Evolutionary conservation across 2,113 vertebrate genomes (phyloP).

Genomic region (Petrocephalus microphthalmus): DNA sequence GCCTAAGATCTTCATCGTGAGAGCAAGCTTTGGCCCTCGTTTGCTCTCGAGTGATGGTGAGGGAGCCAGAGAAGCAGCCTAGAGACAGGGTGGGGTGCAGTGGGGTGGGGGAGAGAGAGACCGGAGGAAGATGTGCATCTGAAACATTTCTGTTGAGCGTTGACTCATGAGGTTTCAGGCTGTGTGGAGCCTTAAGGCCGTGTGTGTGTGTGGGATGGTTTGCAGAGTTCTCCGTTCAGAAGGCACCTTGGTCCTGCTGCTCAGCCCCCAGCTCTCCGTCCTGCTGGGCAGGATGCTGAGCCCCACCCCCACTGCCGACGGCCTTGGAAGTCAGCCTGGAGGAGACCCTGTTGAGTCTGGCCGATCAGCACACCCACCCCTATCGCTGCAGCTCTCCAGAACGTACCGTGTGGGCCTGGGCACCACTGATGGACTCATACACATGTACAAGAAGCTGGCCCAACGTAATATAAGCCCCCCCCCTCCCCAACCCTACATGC

Average conservation of each 20-base stretch:
- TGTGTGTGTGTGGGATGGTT: conserved; percentile 18
- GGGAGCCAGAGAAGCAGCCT: background rate
- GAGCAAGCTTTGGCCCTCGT: background rate
- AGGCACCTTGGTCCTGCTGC: conserved; percentile 70
- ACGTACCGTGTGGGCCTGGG: conserved; percentile 74
- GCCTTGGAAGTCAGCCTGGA: background rate
- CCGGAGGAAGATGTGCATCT: background rate
- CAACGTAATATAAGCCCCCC: too few species aligned
- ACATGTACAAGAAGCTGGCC: conserved; percentile 69
- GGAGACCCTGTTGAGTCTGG: conserved; percentile 7
- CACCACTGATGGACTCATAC: conserved; percentile 73
- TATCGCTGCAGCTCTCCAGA: conserved; percentile 56
- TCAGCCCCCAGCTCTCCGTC: conserved; percentile 67
- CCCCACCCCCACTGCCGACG: background rate
- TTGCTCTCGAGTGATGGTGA: background rate
- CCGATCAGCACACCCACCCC: conserved; percentile 3
- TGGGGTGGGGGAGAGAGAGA: background rate
- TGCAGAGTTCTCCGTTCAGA: conserved; percentile 70
- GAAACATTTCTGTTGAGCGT: background rate
- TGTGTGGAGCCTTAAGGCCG: background rate
- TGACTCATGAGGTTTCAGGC: background rate
- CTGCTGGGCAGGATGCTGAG: conserved; percentile 47
- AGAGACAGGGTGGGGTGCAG: background rate
- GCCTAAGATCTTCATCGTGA: background rate
- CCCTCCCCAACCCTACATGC: background rate